phyloP scores from a whole-genome alignment of 2,797 vertebrate species.

The Dallia pectoralis region DNA sequence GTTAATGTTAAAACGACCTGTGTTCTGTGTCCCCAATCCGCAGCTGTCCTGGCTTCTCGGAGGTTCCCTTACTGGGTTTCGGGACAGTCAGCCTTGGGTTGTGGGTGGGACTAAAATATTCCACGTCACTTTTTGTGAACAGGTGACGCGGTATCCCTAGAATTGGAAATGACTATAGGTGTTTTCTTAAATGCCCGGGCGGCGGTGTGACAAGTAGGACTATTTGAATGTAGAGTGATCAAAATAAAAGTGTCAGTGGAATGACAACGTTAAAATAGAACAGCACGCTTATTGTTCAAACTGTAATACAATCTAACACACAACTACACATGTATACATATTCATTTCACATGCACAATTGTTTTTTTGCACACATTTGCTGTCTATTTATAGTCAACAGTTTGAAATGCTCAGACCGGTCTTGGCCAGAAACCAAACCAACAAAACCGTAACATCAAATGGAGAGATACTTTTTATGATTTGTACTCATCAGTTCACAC shows the following conservation, averaged over 20 bases:
- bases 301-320: background rate
- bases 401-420: background rate
- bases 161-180: background rate
- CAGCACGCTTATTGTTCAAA: constrained; percentile 18
- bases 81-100: constrained; percentile 42
- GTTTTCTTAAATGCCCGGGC: background rate
- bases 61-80: constrained; percentile 24
- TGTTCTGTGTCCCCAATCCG: background rate
- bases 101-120: constrained; percentile 49
- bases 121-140: constrained; percentile 68
- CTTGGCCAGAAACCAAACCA: background rate
- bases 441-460: background rate
- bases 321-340: constrained; percentile 24
- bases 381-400: background rate
- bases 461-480: too few relatives aligned
- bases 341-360: constrained; percentile 3
- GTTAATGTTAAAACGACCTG: background rate
- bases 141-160: background rate
- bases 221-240: background rate
- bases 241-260: background rate
- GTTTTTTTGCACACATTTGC: background rate
- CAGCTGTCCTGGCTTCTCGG: constrained; percentile 19
- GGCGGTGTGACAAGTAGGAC: background rate
- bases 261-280: background rate
- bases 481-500: background rate